Base-by-base conservation (phyloP, 2,113 vertebrate species). In the Merops nubicus region DNA sequence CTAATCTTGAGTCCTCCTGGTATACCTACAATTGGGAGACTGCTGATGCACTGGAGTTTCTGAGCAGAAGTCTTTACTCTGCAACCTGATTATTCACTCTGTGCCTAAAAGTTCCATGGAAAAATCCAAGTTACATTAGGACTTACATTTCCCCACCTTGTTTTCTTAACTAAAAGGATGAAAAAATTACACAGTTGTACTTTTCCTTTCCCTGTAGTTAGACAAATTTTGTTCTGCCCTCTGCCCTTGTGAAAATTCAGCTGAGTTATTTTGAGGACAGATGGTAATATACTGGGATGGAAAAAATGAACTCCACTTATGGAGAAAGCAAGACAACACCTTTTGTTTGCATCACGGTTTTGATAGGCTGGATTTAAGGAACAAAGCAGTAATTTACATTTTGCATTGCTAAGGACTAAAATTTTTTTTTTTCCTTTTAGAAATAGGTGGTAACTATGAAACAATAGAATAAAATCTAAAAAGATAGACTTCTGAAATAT, bases 31-130 rank as follows among this genome's bases (percentile, higher is more conserved):
- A 90, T 74, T 93, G 88, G 70, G 51, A 67, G 22, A 81, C 21
- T 93, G 86, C 87, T 95, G 82, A 96, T 79, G 72, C 53, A 20
- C 42, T 79, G 59, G 64, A n/a, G 26, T 93, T 96, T 88, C 81
- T 78, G 60, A 73, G 68, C 53, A 94, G 67, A 96, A 70, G 21
- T 78, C 63, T 68, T 79, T 53, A 26, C 26, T 79, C 26, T 70
- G 48, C 50, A 91, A 65, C 26, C 5, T 68, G 12, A 64, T 91
- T 81, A 72, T 85, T 92, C 29, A 29, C 14, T 20, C 80, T 36
- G 13, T 65, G 8, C 28, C 56, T 31, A n/a, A 51, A 83, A 81
- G 34, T 59, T 82, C 29, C 5, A 16, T 26, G n/a, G 17, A 38
- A 78, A 72, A 84, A 87, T 5, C 2, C 15, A 78, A 31, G 7